These are phyloP conservation scores for Trichopria drosophilae DNA, from an alignment of 2,888 invertebrate genomes.

Conservation along the genomic window DNA sequence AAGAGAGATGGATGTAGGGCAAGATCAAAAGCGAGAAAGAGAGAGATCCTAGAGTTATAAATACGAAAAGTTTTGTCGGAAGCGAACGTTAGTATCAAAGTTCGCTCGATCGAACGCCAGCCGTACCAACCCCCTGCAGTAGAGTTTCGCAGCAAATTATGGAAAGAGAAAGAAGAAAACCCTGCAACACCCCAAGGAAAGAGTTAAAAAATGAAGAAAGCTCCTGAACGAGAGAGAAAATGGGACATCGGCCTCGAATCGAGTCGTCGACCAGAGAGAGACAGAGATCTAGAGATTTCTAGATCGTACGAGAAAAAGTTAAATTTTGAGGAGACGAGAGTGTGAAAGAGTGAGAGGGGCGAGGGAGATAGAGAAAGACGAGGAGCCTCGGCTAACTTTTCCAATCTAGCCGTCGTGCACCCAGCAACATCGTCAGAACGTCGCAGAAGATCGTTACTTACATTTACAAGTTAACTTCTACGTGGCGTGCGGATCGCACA, in stretches of 20 bases:
- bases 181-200: neutral
- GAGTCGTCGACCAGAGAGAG: too few relatives aligned
- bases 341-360: neutral
- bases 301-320: too few relatives aligned
- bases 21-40: too few relatives aligned
- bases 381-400: conserved; percentile 36
- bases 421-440: conserved; percentile 30
- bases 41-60: conserved; percentile 8
- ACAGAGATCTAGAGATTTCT: too few relatives aligned
- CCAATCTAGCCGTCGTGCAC: conserved; percentile 33
- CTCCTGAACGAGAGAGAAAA: too few relatives aligned
- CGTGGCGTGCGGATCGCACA: neutral
- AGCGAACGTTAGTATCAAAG: conserved; percentile 18
- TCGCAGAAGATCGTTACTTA: conserved; percentile 27
- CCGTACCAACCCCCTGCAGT: neutral
- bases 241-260: too few relatives aligned
- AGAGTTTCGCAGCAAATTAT: neutral
- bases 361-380: conserved; percentile 3
- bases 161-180: neutral
- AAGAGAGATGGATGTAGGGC: too few relatives aligned
- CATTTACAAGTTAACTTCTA: conserved; percentile 25
- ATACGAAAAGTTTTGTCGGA: conserved; percentile 10
- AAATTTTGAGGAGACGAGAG: conserved; percentile 3
- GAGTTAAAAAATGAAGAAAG: neutral
- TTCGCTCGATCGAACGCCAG: conserved; percentile 14